Conservation (phyloP, 2,888 invertebrate species). For the Minunthozetes semirufus region DNA sequence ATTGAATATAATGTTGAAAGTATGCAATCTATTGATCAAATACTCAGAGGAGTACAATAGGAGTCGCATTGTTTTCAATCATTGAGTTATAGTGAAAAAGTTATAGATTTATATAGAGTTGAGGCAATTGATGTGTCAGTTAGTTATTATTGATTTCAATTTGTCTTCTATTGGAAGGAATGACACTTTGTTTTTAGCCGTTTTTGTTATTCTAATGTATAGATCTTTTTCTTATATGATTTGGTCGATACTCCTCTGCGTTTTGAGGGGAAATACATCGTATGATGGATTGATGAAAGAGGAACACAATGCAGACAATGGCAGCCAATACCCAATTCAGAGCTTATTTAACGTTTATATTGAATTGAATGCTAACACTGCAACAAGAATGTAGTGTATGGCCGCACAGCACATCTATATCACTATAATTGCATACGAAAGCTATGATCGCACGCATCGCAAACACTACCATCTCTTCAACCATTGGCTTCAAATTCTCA, state of each 20-base stretch:
- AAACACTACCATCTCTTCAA: not conserved
- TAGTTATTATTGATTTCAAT: conserved; percentile 22
- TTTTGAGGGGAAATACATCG: no score
- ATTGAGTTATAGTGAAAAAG: not conserved
- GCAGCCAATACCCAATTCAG: not conserved
- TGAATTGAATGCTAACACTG: not conserved
- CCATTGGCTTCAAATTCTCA: not conserved
- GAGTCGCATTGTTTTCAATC: no score
- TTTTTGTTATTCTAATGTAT: not conserved
- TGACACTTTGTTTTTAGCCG: not conserved
- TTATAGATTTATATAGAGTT: not conserved
- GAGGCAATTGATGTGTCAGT: not conserved
- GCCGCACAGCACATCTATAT: not conserved
- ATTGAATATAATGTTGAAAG: not conserved
- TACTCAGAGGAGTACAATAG: no score
- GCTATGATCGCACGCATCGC: not conserved
- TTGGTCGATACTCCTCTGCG: no score
- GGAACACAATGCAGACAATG: no score
- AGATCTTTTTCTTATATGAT: not conserved
- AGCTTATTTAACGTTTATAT: conserved; percentile 8
- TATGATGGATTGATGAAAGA: no score
- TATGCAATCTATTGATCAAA: not conserved
- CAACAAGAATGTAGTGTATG: not conserved
- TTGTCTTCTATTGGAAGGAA: not conserved
- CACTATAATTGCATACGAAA: conserved; percentile 6